Conservation (phyloP, 2,113 vertebrate species). For the Hyperoodon ampullatus region DNA sequence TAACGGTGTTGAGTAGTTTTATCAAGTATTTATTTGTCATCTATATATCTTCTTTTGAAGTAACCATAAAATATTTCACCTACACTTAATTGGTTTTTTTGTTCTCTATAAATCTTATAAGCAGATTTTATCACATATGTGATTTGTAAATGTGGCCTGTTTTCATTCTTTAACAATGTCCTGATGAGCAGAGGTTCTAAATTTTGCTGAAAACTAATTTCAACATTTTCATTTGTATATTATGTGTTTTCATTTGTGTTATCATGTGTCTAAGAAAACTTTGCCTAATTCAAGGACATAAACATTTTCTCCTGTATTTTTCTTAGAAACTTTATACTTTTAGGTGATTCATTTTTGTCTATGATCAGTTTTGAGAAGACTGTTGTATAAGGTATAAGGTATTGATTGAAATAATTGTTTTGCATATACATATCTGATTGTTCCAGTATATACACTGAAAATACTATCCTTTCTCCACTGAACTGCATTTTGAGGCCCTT, state of each 20-base stretch:
- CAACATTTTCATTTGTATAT: background rate
- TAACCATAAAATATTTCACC: background rate
- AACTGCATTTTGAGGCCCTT: background rate
- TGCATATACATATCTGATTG: background rate
- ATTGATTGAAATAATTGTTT: background rate
- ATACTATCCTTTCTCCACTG: background rate
- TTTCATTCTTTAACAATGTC: background rate
- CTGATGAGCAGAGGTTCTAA: background rate
- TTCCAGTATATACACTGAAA: background rate
- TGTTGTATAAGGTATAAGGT: background rate
- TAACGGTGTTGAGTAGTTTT: background rate
- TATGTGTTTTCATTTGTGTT: background rate
- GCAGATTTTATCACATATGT: background rate
- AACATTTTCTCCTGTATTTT: background rate
- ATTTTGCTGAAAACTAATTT: constrained; percentile 1
- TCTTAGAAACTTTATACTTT: background rate
- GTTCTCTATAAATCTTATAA: background rate
- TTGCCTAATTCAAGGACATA: background rate
- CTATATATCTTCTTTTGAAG: background rate
- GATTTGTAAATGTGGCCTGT: background rate
- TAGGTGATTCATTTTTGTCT: background rate
- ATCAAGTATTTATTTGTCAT: background rate
- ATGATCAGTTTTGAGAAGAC: background rate
- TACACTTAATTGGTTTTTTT: background rate
- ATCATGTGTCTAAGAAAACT: background rate